Conservation (phyloP, 2,888 invertebrate species). For the Malacosoma neustria region DNA sequence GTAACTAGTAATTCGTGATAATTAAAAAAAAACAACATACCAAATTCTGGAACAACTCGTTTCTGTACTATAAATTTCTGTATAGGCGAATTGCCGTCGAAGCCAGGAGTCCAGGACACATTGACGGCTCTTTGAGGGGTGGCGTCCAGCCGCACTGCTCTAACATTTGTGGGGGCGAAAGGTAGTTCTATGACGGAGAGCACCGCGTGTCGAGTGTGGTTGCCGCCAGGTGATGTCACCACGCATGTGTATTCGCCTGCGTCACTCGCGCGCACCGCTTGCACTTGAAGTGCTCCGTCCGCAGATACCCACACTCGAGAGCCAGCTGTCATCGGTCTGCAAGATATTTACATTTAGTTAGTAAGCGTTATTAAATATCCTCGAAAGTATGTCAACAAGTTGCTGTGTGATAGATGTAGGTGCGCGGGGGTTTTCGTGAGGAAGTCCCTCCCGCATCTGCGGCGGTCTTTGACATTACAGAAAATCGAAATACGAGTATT, state of each 20-base stretch:
- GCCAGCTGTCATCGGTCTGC: slow-evolving; percentile 70
- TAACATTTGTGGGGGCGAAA: slow-evolving; percentile 91
- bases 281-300: slow-evolving; percentile 91
- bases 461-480: too few species aligned
- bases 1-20: background rate
- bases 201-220: slow-evolving; percentile 90
- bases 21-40: slow-evolving; percentile 58
- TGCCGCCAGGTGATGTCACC: slow-evolving; percentile 92
- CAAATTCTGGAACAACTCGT: slow-evolving; percentile 90
- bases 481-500: too few species aligned
- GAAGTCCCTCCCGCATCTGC: too few species aligned
- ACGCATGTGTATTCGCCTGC: slow-evolving; percentile 95
- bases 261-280: slow-evolving; percentile 92
- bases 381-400: too few species aligned
- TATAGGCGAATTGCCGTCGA: slow-evolving; percentile 97
- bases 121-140: slow-evolving; percentile 86
- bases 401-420: too few species aligned
- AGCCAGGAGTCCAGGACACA: slow-evolving; percentile 95
- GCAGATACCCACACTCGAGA: slow-evolving; percentile 82
- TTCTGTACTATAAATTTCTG: slow-evolving; percentile 94
- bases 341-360: slow-evolving; percentile 8
- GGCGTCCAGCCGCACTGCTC: slow-evolving; percentile 80
- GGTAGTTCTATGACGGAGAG: slow-evolving; percentile 93
- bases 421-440: too few species aligned
- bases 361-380: too few species aligned